Percentiles rank a stretch among this genome's conserved stretches.
Evolutionary conservation across 1,140 invertebrate genomes (phyloP).

Genomic region (Musca vetustissima): DNA sequence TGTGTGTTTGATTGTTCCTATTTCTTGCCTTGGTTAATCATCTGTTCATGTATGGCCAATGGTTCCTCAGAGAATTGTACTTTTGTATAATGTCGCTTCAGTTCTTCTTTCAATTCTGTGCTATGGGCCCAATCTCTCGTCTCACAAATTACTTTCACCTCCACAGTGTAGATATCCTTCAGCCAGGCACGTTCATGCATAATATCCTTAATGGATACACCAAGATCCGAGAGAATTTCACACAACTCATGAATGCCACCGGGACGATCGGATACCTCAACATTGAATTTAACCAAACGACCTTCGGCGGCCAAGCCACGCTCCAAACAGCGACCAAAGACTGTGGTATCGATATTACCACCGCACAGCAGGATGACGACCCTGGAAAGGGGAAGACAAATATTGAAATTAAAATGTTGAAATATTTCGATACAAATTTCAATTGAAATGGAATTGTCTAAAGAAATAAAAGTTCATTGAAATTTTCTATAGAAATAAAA

Average conservation of each 20-base stretch:
- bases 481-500: too few relatives aligned
- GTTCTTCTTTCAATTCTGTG: slow-evolving; percentile 64
- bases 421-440: too few relatives aligned
- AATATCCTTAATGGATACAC: slow-evolving; percentile 92
- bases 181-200: slow-evolving; percentile 93
- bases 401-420: too few relatives aligned
- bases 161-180: slow-evolving; percentile 82
- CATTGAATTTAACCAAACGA: slow-evolving; percentile 81
- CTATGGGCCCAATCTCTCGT: slow-evolving; percentile 80
- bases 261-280: slow-evolving; percentile 82
- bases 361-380: slow-evolving; percentile 84
- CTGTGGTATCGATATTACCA: slow-evolving; percentile 92
- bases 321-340: slow-evolving; percentile 85
- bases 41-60: slow-evolving; percentile 66
- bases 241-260: slow-evolving; percentile 87
- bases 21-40: slow-evolving; percentile 68
- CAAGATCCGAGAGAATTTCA: slow-evolving; percentile 70
- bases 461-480: too few relatives aligned
- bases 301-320: slow-evolving; percentile 87
- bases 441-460: too few relatives aligned
- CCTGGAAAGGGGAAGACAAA: slow-evolving; percentile 31
- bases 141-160: slow-evolving; percentile 81
- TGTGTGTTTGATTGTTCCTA: slow-evolving; percentile 37
- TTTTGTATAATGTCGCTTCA: slow-evolving; percentile 64
- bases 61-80: slow-evolving; percentile 55